Percentiles rank a stretch among this genome's conserved stretches.
Evolutionary conservation across 2,113 vertebrate genomes (phyloP).

Genomic region (Neoarius graeffei): DNA sequence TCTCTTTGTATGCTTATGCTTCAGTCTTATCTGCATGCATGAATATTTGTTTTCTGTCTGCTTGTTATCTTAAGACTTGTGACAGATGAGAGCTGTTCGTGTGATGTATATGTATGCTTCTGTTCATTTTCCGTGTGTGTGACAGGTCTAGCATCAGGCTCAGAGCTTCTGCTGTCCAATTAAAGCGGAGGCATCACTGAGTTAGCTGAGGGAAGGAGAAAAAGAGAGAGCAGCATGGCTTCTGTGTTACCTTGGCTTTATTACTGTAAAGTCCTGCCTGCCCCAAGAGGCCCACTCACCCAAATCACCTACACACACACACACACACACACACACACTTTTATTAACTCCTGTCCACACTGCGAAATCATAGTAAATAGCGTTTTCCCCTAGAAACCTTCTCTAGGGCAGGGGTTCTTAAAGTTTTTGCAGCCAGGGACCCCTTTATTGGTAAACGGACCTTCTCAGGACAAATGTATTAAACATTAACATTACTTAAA

Average conservation of each 20-base stretch:
- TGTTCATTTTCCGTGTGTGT: conserved; percentile 42
- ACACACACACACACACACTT: conserved; percentile 41
- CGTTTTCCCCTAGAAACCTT: neutral
- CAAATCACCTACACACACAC: conserved; percentile 33
- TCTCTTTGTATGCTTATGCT: neutral
- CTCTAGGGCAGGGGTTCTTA: neutral
- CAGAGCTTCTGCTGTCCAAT: conserved; percentile 47
- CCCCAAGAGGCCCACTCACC: conserved; percentile 30
- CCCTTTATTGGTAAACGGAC: neutral
- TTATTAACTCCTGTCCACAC: conserved; percentile 65
- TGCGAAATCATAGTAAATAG: conserved; percentile 42
- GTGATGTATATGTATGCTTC: conserved; percentile 42
- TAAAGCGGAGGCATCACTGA: conserved; percentile 53
- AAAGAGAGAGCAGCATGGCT: conserved; percentile 7
- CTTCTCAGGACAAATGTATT: neutral
- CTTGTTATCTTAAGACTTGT: neutral
- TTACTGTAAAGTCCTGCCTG: conserved; percentile 42
- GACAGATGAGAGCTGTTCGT: neutral
- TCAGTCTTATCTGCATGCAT: neutral
- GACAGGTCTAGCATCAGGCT: conserved; percentile 36
- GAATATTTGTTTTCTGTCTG: conserved; percentile 50
- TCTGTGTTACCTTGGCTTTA: conserved; percentile 39
- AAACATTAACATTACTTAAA: neutral
- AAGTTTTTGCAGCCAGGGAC: neutral
- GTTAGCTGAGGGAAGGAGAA: conserved; percentile 38